phyloP scores from a whole-genome alignment of 2,797 vertebrate species.

The Enteromius mattozi region DNA sequence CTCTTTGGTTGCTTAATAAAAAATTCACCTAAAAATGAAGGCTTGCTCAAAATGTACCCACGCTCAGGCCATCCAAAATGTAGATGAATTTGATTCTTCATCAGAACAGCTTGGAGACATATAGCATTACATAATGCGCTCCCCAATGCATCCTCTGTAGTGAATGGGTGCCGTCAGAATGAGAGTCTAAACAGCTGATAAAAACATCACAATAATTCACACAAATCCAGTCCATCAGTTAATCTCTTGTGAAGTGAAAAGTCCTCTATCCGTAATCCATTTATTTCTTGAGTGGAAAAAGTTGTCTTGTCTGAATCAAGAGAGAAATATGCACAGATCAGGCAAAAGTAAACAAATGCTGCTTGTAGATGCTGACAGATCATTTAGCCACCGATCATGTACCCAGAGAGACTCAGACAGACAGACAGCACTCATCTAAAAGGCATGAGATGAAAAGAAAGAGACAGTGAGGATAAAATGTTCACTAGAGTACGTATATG shows the following conservation, averaged over 20 bases:
- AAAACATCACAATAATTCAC: background rate
- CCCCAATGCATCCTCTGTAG: background rate
- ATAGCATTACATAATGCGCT: background rate
- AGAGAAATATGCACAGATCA: background rate
- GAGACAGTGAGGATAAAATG: background rate
- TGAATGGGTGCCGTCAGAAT: background rate
- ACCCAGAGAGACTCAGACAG: slow-evolving; percentile 2
- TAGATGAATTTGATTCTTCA: background rate
- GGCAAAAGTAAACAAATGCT: background rate
- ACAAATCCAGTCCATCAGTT: background rate
- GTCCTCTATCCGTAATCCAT: background rate
- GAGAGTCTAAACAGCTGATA: background rate
- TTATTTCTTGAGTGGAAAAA: background rate
- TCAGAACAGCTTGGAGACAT: background rate
- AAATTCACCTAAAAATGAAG: background rate
- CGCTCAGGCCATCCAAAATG: background rate
- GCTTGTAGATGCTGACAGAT: background rate
- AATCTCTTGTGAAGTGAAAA: background rate
- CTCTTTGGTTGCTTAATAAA: background rate
- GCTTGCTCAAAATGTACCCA: background rate
- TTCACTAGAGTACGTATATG: background rate
- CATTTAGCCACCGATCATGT: background rate
- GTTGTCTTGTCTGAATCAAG: background rate
- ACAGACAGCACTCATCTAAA: background rate
- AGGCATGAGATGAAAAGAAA: slow-evolving; percentile 15